These are phyloP conservation scores for Lacerta bilineata DNA, from an alignment of 2,797 vertebrate genomes.

Conservation along the genomic window DNA sequence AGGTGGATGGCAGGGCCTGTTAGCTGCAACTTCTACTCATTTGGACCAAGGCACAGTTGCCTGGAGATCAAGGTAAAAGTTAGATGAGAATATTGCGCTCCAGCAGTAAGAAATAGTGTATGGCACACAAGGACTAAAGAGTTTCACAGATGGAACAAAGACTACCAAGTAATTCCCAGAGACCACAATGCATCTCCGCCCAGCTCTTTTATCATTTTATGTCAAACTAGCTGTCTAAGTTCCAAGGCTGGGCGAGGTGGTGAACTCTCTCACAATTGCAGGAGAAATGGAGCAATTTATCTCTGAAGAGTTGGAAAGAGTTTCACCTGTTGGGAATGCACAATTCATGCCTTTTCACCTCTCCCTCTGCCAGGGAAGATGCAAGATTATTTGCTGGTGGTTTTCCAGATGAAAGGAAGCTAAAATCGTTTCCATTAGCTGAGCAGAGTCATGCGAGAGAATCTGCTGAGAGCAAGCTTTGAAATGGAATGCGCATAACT, in stretches of 20 bases:
- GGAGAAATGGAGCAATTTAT: neutral
- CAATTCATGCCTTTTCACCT: slow-evolving; percentile 38
- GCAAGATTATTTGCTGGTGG: slow-evolving; percentile 37
- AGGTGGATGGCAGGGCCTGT: too few relatives aligned
- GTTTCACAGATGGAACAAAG: neutral
- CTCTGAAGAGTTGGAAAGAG: neutral
- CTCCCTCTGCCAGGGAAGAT: slow-evolving; percentile 42
- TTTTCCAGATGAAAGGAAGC: slow-evolving; percentile 72
- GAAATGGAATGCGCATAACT: neutral
- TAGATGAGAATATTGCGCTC: neutral
- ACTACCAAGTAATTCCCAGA: slow-evolving; percentile 22
- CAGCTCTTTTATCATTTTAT: slow-evolving; percentile 6
- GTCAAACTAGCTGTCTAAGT: neutral
- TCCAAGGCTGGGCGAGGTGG: neutral
- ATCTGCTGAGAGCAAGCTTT: neutral
- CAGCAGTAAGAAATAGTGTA: neutral
- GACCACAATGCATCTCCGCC: neutral
- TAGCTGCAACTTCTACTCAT: neutral
- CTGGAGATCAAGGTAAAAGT: neutral
- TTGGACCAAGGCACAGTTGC: neutral
- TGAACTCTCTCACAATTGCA: slow-evolving; percentile 21
- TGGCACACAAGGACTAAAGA: neutral
- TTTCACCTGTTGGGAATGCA: slow-evolving; percentile 45
- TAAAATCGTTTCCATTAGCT: slow-evolving; percentile 63
- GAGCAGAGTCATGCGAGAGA: slow-evolving; percentile 37